phyloP scores from a whole-genome alignment of 1,140 invertebrate species.

The Sitobion miscanthi region DNA sequence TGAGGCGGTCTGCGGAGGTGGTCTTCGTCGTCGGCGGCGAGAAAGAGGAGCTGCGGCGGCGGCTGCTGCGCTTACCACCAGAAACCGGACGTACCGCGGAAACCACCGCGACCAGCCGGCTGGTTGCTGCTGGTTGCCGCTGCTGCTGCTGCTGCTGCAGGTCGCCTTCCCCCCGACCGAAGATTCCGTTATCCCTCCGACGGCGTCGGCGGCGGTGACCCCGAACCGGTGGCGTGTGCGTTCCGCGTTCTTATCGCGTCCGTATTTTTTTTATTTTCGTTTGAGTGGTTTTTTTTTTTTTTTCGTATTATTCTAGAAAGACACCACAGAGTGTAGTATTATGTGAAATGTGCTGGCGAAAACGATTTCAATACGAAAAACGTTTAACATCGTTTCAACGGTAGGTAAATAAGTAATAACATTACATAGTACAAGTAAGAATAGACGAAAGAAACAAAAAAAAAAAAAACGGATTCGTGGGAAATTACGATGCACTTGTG shows the following conservation, averaged over 20 bases:
- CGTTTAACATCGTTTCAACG: background rate
- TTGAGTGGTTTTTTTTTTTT: background rate
- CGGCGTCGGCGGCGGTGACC: slow-evolving; percentile 2
- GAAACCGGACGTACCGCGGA: slow-evolving; percentile 38
- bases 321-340: background rate
- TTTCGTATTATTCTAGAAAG: background rate
- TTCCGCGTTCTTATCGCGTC: background rate
- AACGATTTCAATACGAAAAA: slow-evolving; percentile 9
- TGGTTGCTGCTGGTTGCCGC: background rate
- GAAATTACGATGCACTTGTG: background rate
- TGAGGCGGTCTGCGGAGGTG: background rate
- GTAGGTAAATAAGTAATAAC: background rate
- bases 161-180: background rate
- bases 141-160: background rate
- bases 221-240: slow-evolving; percentile 19
- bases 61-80: background rate
- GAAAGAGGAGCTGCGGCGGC: background rate
- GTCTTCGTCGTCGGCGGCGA: background rate
- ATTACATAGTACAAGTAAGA: background rate
- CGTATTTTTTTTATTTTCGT: background rate
- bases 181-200: slow-evolving; percentile 44
- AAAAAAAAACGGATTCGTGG: background rate
- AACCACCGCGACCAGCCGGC: background rate
- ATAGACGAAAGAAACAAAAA: background rate
- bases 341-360: background rate